These are phyloP conservation scores for Drosophila gaucha DNA, from an alignment of 2,888 invertebrate genomes.

Conservation along the genomic window DNA sequence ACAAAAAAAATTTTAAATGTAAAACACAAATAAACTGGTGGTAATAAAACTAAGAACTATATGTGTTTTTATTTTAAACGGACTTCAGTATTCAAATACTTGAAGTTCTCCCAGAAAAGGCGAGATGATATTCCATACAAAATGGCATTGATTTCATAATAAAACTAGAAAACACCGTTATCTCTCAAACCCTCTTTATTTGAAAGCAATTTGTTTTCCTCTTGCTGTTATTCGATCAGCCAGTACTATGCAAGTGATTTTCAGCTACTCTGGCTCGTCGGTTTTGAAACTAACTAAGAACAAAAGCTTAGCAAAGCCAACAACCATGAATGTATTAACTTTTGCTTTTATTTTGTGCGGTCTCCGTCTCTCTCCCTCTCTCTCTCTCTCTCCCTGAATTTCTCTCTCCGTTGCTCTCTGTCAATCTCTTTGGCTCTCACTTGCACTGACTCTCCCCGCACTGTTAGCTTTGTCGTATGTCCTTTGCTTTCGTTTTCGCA, in stretches of 20 bases:
- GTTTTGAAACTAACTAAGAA: slow-evolving; percentile 7
- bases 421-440: slow-evolving; percentile 31
- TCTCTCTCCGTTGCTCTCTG: background rate
- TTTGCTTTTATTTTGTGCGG: slow-evolving; percentile 6
- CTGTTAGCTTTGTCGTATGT: slow-evolving; percentile 56
- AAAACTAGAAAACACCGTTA: no score
- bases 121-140: no score
- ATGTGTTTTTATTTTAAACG: background rate
- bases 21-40: slow-evolving; percentile 71
- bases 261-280: background rate
- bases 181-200: no score
- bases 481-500: slow-evolving; percentile 79
- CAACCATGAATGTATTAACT: slow-evolving; percentile 26
- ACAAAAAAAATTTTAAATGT: slow-evolving; percentile 37
- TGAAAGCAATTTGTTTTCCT: no score
- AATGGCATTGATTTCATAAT: no score
- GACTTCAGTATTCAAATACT: no score
- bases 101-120: no score
- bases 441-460: slow-evolving; percentile 18
- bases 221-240: no score
- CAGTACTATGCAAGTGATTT: background rate
- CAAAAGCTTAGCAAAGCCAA: slow-evolving; percentile 35
- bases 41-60: slow-evolving; percentile 52
- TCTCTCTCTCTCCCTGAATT: background rate
- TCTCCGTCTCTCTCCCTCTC: background rate